Evolutionary conservation across 2,797 vertebrate genomes (phyloP), one percentile per base, ranked within the genome.

Genomic region (Margarornis squamiger): DNA sequence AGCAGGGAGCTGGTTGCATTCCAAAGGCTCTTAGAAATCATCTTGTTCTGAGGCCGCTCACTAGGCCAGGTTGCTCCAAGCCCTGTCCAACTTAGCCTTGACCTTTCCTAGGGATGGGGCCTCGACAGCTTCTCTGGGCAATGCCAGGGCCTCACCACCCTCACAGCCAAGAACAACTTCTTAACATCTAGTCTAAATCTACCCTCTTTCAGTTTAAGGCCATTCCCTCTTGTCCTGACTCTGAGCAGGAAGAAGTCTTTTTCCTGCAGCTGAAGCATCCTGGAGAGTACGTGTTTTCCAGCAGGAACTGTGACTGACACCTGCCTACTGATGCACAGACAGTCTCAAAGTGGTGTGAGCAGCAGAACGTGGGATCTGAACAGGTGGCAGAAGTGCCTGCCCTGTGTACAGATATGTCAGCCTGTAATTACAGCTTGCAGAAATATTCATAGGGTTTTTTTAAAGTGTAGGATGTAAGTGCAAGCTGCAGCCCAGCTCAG

Each of bases 371-470:
- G 55, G 16, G 41, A 49, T 16, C 83, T 59, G 38, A 81, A 75
- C 45, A 79, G 32, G 62, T 30, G 55, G 78, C 49, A 83, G 68
- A 61, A 75, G 48, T 17, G 7, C 38, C 9, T 52, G 45, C 7
- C 43, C 59, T 2, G 0, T 8, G 21, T 49, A 65, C 34, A 62
- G 59, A 1, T 24, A 14, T 6, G 12, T 30, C 68, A 65, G 17
- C 63, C 63, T 45, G 30, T 36, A 77, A 75, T 21, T 34, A 24
- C 39, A 73, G 48, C n/a, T 54, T 18, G 11, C 41, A 83, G 22
- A 77, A 80, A 18, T 5, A 65, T 6, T 34, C 38, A 14, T 0
- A 46, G 41, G 26, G 12, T 6, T 46, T 72, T 51, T 32, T 23
- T 0, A 6, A 77, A 57, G 29, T 2, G 2, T 9, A 68, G 34